These are phyloP conservation scores for Menidia beryllina DNA, from an alignment of 2,113 vertebrate genomes.

Conservation along the genomic window DNA sequence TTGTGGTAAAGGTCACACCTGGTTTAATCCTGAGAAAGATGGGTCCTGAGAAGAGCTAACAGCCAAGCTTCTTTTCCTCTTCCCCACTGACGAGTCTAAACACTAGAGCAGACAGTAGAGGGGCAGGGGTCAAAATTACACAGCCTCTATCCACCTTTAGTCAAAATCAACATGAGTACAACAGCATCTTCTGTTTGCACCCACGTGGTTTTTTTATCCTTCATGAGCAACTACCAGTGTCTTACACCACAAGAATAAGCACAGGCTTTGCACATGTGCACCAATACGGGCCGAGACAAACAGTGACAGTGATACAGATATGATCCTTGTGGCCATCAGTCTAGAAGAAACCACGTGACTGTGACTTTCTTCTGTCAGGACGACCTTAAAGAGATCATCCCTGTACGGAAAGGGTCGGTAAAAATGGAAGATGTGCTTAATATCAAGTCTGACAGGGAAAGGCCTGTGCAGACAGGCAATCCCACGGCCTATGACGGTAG, in stretches of 20 bases:
- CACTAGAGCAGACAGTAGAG: conserved; percentile 99
- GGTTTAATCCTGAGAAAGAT: conserved; percentile 99
- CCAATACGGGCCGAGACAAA: conserved; percentile 27
- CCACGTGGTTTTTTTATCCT: conserved; percentile 49
- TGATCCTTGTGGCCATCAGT: conserved; percentile 52
- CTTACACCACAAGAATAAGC: conserved; percentile 17
- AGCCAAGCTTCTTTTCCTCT: conserved; percentile 99
- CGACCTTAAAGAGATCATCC: conserved; percentile 38
- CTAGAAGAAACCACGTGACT: conserved; percentile 41
- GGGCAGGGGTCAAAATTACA: conserved; percentile 99
- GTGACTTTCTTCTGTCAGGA: conserved; percentile 40
- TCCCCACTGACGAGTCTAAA: conserved; percentile 99
- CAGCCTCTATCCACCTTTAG: conserved; percentile 75
- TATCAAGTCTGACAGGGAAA: too few species aligned
- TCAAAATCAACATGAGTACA: conserved; percentile 75
- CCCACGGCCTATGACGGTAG: too few species aligned
- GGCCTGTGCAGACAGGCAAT: too few species aligned
- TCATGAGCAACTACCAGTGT: conserved; percentile 37
- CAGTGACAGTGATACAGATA: conserved; percentile 38
- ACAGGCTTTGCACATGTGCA: neutral
- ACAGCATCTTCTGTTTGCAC: conserved; percentile 65
- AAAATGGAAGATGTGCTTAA: neutral
- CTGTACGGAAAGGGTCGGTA: conserved; percentile 10
- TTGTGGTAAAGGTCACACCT: conserved; percentile 99
- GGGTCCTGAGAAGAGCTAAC: conserved; percentile 99